Evolutionary conservation across 2,888 invertebrate genomes (phyloP).

Genomic region (Harpagoxenus sublaevis): DNA sequence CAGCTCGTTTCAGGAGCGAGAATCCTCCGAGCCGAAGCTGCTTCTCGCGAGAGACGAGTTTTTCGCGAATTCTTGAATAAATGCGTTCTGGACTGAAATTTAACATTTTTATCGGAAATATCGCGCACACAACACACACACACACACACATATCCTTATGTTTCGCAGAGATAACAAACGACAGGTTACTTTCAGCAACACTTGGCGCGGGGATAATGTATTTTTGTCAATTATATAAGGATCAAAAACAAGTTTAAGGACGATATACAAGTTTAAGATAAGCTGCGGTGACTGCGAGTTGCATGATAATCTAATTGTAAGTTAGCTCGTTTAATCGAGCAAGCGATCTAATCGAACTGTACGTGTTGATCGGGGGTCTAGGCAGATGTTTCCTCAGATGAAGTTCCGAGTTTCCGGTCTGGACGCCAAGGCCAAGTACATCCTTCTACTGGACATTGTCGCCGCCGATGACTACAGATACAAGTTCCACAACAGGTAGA

Average conservation of each 20-base stretch:
- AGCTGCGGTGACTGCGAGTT: background rate
- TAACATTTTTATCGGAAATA: constrained; percentile 1
- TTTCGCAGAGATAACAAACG: background rate
- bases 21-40: background rate
- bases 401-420: constrained; percentile 99
- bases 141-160: too few species aligned
- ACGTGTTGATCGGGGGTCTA: constrained; percentile 88
- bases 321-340: constrained; percentile 19
- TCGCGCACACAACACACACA: background rate
- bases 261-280: constrained; percentile 24
- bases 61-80: background rate
- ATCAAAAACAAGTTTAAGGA: background rate
- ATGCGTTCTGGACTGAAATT: background rate
- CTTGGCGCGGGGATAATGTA: background rate
- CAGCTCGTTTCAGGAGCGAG: constrained; percentile 22
- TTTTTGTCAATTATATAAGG: background rate
- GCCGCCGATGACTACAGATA: constrained; percentile 99
- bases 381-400: constrained; percentile 99
- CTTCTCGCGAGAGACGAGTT: background rate
- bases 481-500: constrained; percentile 98
- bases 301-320: constrained; percentile 32
- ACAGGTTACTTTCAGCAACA: background rate
- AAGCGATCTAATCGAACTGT: constrained; percentile 74
- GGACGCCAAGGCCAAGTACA: constrained; percentile 99
- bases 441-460: constrained; percentile 99